A percentile compares a stretch with the other conserved stretches of the same genome.
Evolutionary conservation across 2,888 invertebrate species (phyloP).

Genomic region (Drosophila mimetica): DNA sequence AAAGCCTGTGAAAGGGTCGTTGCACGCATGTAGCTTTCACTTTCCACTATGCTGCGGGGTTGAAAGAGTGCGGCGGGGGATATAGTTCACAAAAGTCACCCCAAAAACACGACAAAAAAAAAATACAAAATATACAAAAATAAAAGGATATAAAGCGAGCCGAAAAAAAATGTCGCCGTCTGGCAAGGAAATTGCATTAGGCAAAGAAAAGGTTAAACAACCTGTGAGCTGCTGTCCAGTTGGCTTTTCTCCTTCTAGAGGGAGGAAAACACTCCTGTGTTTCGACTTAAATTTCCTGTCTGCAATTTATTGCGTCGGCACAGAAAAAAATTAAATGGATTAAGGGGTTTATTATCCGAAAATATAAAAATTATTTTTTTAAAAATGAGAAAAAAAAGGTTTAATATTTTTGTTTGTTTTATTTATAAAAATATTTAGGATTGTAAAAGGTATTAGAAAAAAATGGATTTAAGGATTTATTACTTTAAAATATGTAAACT

Average conservation of each 20-base stretch:
- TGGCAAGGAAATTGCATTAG: conserved; percentile 79
- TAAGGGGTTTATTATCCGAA: background rate
- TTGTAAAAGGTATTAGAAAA: no score
- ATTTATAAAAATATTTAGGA: no score
- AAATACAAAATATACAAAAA: conserved; percentile 16
- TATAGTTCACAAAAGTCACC: conserved; percentile 50
- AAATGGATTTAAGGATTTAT: no score
- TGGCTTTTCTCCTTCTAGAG: conserved; percentile 4
- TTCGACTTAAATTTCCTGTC: conserved; percentile 63
- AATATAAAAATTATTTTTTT: background rate
- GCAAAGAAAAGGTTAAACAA: conserved; percentile 50
- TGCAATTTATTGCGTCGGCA: conserved; percentile 1
- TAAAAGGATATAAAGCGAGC: conserved; percentile 11
- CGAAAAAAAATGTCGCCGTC: conserved; percentile 51
- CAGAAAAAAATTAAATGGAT: background rate
- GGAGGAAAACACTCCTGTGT: no score
- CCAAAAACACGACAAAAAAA: conserved; percentile 17
- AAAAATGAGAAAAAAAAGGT: no score
- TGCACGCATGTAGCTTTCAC: conserved; percentile 72
- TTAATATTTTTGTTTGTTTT: no score
- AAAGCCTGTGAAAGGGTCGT: conserved; percentile 64
- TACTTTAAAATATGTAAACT: no score
- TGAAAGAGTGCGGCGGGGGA: conserved; percentile 12
- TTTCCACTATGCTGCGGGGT: conserved; percentile 41
- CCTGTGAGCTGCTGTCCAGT: conserved; percentile 29